Conservation (phyloP, 2,888 invertebrate genomes). For the Lissocephala sabroskyi region DNA sequence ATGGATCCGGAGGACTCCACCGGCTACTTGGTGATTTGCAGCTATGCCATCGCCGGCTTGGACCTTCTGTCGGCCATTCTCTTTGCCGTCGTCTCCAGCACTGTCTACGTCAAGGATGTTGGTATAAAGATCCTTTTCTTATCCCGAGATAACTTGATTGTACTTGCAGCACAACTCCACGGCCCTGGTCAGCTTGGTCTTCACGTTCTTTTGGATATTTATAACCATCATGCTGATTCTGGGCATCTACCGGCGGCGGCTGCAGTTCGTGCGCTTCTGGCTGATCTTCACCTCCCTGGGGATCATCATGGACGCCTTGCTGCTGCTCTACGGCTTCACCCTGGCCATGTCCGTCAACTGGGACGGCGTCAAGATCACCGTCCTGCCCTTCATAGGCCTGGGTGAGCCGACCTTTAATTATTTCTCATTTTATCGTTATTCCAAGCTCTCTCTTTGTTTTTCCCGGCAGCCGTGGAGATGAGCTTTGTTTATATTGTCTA, state of each 20-base stretch:
- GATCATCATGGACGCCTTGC: conserved; percentile 37
- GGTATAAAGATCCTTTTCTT: conserved; percentile 19
- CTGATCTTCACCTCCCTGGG: conserved; percentile 47
- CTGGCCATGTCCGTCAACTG: conserved; percentile 41
- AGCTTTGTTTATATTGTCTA: conserved; percentile 50
- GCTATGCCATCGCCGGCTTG: conserved; percentile 46
- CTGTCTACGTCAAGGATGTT: conserved; percentile 36
- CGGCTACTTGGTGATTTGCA: conserved; percentile 48
- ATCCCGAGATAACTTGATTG: neutral
- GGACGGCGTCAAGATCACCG: conserved; percentile 39
- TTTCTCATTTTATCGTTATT: neutral
- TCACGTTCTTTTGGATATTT: conserved; percentile 38
- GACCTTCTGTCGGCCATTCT: conserved; percentile 46
- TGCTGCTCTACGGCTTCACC: conserved; percentile 41
- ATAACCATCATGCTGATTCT: conserved; percentile 25
- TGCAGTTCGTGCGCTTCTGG: conserved; percentile 36
- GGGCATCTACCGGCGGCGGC: conserved; percentile 31
- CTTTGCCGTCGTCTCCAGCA: conserved; percentile 39
- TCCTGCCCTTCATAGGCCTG: conserved; percentile 42
- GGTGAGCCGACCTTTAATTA: conserved; percentile 20
- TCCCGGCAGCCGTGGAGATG: conserved; percentile 47
- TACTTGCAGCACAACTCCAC: conserved; percentile 34
- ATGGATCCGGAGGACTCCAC: conserved; percentile 12
- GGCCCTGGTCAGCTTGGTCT: conserved; percentile 32
- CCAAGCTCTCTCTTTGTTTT: neutral